Conservation (phyloP, 2,113 vertebrate species). For the Plecotus auritus region DNA sequence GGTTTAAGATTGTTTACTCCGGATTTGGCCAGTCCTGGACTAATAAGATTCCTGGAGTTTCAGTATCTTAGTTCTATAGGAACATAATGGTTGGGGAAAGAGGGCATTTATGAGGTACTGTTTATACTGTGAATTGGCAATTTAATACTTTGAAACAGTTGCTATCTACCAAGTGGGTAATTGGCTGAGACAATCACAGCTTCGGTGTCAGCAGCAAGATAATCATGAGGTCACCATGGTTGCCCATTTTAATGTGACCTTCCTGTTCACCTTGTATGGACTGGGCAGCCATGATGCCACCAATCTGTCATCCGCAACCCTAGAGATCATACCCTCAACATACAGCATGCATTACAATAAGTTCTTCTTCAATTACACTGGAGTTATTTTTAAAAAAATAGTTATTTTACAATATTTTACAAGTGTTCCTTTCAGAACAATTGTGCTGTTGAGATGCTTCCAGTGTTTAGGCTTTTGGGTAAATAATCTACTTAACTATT, state of each 20-base stretch:
- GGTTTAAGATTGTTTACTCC: not conserved
- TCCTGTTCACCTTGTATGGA: not conserved
- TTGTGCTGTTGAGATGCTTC: not conserved
- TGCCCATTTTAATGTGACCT: too few species aligned
- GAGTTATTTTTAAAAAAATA: not conserved
- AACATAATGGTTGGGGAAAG: not conserved
- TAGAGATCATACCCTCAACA: not conserved
- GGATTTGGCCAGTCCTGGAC: not conserved
- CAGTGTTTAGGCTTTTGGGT: not conserved
- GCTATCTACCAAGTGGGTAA: not conserved
- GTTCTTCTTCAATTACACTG: not conserved
- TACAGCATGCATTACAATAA: not conserved
- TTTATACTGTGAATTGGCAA: not conserved
- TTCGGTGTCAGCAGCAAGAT: not conserved
- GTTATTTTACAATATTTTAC: not conserved
- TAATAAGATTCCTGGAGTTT: not conserved
- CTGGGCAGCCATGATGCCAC: not conserved
- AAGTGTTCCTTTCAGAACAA: not conserved
- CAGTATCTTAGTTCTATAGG: not conserved
- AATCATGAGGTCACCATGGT: not conserved
- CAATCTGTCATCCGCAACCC: not conserved
- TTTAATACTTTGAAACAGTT: not conserved
- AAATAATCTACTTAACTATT: slow-evolving; percentile 1
- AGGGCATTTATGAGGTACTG: not conserved
- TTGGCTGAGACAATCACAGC: not conserved